These are phyloP conservation scores for Ceratothoa steindachneri DNA, from an alignment of 2,888 invertebrate species.

Conservation along the genomic window DNA sequence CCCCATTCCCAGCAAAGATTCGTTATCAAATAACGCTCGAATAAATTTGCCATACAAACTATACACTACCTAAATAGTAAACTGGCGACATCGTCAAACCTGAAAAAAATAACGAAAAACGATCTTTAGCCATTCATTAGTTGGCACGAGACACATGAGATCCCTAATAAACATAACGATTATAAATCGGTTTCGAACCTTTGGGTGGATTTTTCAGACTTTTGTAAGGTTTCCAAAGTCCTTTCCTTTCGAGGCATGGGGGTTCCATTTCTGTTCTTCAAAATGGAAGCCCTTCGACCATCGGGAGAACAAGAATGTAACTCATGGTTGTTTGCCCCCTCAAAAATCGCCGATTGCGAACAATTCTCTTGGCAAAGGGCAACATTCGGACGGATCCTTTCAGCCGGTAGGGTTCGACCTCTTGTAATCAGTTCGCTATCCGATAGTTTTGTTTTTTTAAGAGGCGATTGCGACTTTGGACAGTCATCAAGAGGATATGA, in stretches of 20 bases:
- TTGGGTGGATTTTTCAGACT: background rate
- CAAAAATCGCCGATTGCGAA: background rate
- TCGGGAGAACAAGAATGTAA: slow-evolving; percentile 34
- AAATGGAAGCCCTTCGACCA: slow-evolving; percentile 23
- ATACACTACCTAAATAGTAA: no score
- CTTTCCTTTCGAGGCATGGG: slow-evolving; percentile 23
- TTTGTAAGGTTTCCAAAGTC: background rate
- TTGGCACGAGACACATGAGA: no score
- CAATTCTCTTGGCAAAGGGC: background rate
- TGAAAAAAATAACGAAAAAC: no score
- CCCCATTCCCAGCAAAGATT: no score
- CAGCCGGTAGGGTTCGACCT: background rate
- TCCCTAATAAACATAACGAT: no score
- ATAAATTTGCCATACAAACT: no score
- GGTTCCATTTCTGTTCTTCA: slow-evolving; percentile 32
- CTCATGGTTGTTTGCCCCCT: background rate
- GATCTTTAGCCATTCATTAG: no score
- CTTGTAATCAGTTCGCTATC: background rate
- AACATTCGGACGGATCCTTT: background rate
- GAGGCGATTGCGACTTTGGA: background rate
- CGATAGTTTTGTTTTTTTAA: background rate
- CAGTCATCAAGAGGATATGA: background rate
- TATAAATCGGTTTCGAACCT: background rate
- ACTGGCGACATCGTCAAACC: no score
- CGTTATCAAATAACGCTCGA: no score